Evolutionary conservation across 2,888 invertebrate genomes (phyloP).

Genomic region (Lasioglossum pauxillum): DNA sequence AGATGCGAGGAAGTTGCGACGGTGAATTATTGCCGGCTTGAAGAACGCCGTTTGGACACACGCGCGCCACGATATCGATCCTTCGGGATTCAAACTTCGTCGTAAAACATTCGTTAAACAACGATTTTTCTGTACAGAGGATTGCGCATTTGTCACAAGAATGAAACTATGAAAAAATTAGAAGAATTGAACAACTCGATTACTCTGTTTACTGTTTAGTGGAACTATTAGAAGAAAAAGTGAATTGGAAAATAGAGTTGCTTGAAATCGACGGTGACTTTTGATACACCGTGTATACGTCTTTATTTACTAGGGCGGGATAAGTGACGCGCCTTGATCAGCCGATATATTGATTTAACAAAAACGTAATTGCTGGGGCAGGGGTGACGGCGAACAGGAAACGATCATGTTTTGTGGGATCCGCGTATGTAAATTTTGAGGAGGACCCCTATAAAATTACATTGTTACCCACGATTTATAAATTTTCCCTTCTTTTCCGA

Average conservation of each 20-base stretch:
- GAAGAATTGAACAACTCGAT: not conserved
- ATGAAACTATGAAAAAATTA: not conserved
- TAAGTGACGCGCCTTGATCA: slow-evolving; percentile 11
- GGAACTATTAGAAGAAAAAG: not conserved
- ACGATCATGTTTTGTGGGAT: slow-evolving; percentile 6
- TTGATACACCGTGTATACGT: slow-evolving; percentile 18
- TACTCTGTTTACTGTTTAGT: not conserved
- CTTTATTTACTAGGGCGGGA: slow-evolving; percentile 1
- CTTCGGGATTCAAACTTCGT: not conserved
- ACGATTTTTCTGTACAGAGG: not conserved
- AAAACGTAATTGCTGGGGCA: slow-evolving; percentile 4
- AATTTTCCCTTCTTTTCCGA: not conserved
- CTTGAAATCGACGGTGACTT: not conserved
- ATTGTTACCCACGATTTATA: not conserved
- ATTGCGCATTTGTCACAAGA: not conserved
- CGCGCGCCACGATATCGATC: slow-evolving; percentile 22
- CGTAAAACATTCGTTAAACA: not conserved
- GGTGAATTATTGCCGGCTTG: slow-evolving; percentile 70
- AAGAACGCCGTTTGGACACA: slow-evolving; percentile 64
- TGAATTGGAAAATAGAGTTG: not conserved
- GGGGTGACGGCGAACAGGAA: not conserved
- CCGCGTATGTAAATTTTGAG: not conserved
- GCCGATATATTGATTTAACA: slow-evolving; percentile 18
- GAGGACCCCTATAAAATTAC: not conserved
- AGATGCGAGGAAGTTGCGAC: slow-evolving; percentile 64